Evolutionary conservation across 2,888 invertebrate genomes (phyloP).

Genomic region (Camponotus fellah): DNA sequence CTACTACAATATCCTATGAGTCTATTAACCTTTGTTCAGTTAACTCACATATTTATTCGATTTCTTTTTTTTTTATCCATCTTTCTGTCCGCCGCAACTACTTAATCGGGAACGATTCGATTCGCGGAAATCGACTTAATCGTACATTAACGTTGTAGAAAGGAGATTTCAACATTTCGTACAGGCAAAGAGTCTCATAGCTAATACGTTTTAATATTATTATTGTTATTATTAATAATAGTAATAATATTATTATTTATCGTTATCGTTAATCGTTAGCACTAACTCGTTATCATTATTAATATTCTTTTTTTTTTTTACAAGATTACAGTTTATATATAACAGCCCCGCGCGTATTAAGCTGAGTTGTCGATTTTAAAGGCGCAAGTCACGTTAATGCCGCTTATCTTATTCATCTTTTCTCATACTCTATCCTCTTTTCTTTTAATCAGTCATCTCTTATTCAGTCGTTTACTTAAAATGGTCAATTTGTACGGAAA

Average conservation of each 20-base stretch:
- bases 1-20: conserved; percentile 67
- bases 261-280: conserved; percentile 57
- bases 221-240: conserved; percentile 52
- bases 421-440: conserved; percentile 22
- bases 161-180: conserved; percentile 71
- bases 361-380: conserved; percentile 64
- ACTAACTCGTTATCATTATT: conserved; percentile 54
- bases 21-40: conserved; percentile 62
- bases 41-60: conserved; percentile 40
- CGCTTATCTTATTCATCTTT: conserved; percentile 29
- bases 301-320: conserved; percentile 52
- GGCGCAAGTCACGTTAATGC: conserved; percentile 69
- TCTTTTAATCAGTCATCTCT: not conserved
- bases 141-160: conserved; percentile 71
- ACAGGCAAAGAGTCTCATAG: conserved; percentile 69
- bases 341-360: conserved; percentile 70
- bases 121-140: conserved; percentile 68
- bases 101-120: conserved; percentile 60
- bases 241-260: conserved; percentile 68
- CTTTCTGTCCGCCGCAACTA: conserved; percentile 44
- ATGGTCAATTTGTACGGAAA: conserved; percentile 46
- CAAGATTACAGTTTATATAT: conserved; percentile 68
- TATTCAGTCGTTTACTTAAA: conserved; percentile 28
- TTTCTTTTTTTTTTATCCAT: not conserved
- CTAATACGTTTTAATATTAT: conserved; percentile 61